These are phyloP conservation scores for Pseudorasbora parva DNA, from an alignment of 2,113 vertebrate genomes.

Conservation along the genomic window DNA sequence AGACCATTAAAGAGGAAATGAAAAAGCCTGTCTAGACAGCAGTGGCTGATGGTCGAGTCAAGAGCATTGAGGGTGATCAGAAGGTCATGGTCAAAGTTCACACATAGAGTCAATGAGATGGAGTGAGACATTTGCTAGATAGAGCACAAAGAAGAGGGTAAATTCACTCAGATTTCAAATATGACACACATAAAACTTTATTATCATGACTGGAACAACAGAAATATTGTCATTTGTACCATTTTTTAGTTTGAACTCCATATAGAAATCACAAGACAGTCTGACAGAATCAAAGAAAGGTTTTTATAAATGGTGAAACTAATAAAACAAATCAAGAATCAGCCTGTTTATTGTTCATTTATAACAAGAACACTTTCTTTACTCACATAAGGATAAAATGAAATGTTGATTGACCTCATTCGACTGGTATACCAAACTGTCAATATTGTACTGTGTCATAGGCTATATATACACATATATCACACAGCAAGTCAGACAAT, in stretches of 20 bases:
- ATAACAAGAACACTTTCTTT: constrained; percentile 7
- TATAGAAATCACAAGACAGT: constrained; percentile 16
- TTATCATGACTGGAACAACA: constrained; percentile 66
- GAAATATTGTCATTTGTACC: constrained; percentile 72
- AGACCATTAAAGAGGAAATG: constrained; percentile 30
- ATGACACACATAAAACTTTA: constrained; percentile 69
- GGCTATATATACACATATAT: constrained; percentile 44
- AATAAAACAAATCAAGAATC: constrained; percentile 2
- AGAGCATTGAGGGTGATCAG: constrained; percentile 25
- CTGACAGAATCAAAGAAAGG: constrained; percentile 30
- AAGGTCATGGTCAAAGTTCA: constrained; percentile 60
- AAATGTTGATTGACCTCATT: constrained; percentile 33
- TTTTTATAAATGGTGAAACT: constrained; percentile 8
- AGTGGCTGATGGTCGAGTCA: constrained; percentile 36
- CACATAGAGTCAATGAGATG: constrained; percentile 24
- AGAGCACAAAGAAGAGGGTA: not conserved
- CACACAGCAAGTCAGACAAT: constrained; percentile 53
- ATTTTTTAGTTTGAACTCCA: constrained; percentile 53
- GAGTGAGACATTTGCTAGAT: constrained; percentile 13
- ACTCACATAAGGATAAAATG: not conserved
- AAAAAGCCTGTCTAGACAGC: constrained; percentile 58
- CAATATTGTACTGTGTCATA: constrained; percentile 15
- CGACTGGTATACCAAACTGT: constrained; percentile 15
- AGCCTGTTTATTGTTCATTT: not conserved
- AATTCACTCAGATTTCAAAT: not conserved